phyloP scores from a whole-genome alignment of 1,140 invertebrate genomes.

The Eufriesea mexicana region DNA sequence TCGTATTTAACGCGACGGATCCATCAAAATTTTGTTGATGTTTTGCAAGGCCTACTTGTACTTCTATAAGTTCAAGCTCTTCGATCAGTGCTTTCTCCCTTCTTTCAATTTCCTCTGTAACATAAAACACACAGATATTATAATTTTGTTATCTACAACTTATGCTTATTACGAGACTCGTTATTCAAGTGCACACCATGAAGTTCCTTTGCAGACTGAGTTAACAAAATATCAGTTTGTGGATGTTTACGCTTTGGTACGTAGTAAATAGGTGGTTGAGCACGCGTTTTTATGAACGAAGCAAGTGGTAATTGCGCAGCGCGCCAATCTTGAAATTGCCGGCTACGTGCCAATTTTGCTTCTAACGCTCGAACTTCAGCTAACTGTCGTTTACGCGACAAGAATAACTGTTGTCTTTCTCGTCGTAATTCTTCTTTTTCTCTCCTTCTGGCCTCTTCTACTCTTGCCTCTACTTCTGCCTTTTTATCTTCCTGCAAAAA shows the following conservation, averaged over 20 bases:
- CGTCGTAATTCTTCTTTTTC: constrained; percentile 93
- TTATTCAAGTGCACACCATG: constrained; percentile 81
- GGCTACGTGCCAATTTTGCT: constrained; percentile 93
- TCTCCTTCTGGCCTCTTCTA: constrained; percentile 94
- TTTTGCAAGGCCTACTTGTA: constrained; percentile 74
- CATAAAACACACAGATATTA: constrained; percentile 17
- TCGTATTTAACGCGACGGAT: constrained; percentile 36
- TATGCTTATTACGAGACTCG: not conserved
- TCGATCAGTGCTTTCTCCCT: constrained; percentile 81
- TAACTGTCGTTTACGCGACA: constrained; percentile 92
- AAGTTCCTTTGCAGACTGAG: constrained; percentile 84
- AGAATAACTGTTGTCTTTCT: constrained; percentile 93
- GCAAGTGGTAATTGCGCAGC: constrained; percentile 88
- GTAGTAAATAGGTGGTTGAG: constrained; percentile 94
- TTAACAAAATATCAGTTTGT: constrained; percentile 83
- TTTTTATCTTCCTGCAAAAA: constrained; percentile 88
- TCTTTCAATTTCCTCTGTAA: constrained; percentile 81
- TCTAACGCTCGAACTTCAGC: constrained; percentile 94
- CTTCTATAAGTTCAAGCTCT: constrained; percentile 78
- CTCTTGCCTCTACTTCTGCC: constrained; percentile 95
- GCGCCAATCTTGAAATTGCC: constrained; percentile 95
- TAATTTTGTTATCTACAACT: not conserved
- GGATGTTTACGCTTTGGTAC: constrained; percentile 88
- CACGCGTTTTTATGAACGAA: constrained; percentile 94
- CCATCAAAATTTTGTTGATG: constrained; percentile 72